Percentiles rank a stretch among this genome's conserved stretches.
Evolutionary conservation across 2,888 invertebrate genomes (phyloP).

Genomic region (Nesidiocoris tenuis): DNA sequence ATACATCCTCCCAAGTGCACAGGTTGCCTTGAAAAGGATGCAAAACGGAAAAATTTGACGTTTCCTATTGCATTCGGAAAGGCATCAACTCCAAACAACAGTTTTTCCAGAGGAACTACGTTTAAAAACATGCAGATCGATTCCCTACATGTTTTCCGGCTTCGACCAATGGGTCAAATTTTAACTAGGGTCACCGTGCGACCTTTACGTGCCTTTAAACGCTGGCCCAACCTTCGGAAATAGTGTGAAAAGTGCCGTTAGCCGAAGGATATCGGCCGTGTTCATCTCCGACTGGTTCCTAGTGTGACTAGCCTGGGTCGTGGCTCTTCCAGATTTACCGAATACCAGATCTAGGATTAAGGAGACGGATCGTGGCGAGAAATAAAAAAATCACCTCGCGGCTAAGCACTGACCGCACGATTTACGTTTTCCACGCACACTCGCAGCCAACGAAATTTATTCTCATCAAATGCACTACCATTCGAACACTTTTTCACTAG

Average conservation of each 20-base stretch:
- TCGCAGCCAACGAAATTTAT: neutral
- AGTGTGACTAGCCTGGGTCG: neutral
- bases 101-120: no score
- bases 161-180: neutral
- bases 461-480: neutral
- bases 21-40: no score
- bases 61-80: no score
- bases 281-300: neutral
- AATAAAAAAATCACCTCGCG: neutral
- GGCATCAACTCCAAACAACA: no score
- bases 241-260: neutral
- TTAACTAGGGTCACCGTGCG: no score
- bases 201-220: neutral
- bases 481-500: no score
- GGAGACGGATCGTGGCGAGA: no score
- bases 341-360: neutral
- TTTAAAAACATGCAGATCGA: no score
- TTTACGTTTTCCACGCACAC: neutral
- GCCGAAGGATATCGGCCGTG: neutral
- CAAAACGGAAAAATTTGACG: no score
- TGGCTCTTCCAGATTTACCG: neutral
- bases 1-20: no score
- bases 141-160: no score
- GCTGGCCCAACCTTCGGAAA: neutral
- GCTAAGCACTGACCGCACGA: neutral